Conservation (phyloP, 2,797 vertebrate genomes). For the Takifugu ocellatus region DNA sequence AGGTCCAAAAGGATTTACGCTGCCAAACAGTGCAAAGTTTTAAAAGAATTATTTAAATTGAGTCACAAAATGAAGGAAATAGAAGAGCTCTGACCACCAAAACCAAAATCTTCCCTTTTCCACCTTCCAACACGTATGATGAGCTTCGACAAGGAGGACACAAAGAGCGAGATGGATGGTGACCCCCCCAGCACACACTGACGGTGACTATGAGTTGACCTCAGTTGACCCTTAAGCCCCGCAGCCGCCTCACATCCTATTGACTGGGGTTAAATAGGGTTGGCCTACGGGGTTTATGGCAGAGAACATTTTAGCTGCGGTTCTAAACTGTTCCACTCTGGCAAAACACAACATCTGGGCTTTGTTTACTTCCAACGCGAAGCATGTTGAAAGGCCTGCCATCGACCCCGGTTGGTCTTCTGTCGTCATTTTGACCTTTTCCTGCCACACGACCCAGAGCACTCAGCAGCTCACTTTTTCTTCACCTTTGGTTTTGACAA, state of each 20-base stretch:
- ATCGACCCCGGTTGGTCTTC: constrained; percentile 1
- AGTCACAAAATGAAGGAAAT: not conserved
- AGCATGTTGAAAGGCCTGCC: too few species aligned
- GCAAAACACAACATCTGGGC: not conserved
- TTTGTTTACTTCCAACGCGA: constrained; percentile 5
- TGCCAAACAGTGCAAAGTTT: too few species aligned
- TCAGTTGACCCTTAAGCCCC: constrained; percentile 71
- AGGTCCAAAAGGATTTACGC: too few species aligned
- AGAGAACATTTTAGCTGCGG: constrained; percentile 9
- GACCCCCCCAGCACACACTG: constrained; percentile 47
- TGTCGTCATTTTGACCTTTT: constrained; percentile 16
- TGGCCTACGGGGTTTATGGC: constrained; percentile 49
- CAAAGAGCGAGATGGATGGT: constrained; percentile 60
- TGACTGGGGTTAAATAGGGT: constrained; percentile 63
- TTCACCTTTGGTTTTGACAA: constrained; percentile 9
- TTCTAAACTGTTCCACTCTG: constrained; percentile 12
- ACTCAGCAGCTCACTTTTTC: constrained; percentile 15
- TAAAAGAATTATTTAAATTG: too few species aligned
- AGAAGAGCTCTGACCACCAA: not conserved
- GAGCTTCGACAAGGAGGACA: constrained; percentile 42
- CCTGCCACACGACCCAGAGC: too few species aligned
- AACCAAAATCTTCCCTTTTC: not conserved
- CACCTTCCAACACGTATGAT: constrained; percentile 33
- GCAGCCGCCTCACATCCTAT: constrained; percentile 70
- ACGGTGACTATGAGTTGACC: constrained; percentile 64